Evolutionary conservation across 2,888 invertebrate genomes (phyloP), one percentile per base, ranked within the genome.

Genomic region (Melanchra persicariae): DNA sequence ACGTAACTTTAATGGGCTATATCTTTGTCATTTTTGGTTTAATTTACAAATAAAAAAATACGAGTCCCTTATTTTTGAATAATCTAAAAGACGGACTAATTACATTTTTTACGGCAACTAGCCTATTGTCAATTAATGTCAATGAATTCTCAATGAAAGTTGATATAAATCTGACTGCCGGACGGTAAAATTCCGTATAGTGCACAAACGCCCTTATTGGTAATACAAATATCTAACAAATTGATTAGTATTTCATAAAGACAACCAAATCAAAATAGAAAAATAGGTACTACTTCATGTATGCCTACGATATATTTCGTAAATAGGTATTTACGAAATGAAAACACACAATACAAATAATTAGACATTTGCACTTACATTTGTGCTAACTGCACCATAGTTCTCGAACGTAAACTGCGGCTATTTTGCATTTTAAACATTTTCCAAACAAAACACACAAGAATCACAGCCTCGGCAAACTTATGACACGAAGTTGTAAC

Each of bases 251-350:
- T 40, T 40, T 40, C 40, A 15, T 40, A 40, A 15, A 40, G 49
- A 49, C 49, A 49, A 49, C 49, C 49, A 49, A 49, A 55, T 68
- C 54, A 57, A 49, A 49, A 49, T 22, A 49, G 49, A 49, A 49
- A 49, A 49, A 49, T 49, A 49, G 49, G 49, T 49, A 49, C 49
- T 49, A 49, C 49, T 49, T 49, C 49, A 49, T 49, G 49, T 49
- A 49, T 49, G 49, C 49, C 49, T 49, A 49, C 49, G 49, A 49
- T 49, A 49, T 49, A 49, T 49, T 22, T 49, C 49, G 49, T 49
- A 49, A 49, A 49, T 49, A 49, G 22, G 49, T 49, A 49, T 49
- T 49, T 49, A 49, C 49, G 49, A 49, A 49, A 49, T 49, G 49
- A 22, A 49, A 49, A 49, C 49, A 49, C 49, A 49, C 49, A 49